A percentile compares a stretch with the other conserved stretches of the same genome.
phyloP scores from a whole-genome alignment of 2,888 invertebrate genomes.

The Rhabditoides inermis region DNA sequence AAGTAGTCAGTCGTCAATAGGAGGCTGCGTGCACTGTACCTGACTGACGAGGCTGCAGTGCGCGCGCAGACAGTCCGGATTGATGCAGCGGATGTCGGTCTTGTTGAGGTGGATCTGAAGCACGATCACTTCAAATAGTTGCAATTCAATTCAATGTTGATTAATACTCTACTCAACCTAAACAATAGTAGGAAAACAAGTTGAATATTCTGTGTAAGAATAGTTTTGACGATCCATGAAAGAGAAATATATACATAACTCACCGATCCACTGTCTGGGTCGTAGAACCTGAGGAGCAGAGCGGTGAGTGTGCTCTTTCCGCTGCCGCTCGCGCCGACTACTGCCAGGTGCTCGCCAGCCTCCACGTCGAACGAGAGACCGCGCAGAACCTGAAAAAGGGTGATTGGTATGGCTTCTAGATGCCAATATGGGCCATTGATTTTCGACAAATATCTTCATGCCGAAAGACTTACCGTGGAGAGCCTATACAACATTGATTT shows the following conservation, averaged over 20 bases:
- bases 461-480: too few species aligned
- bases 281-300: slow-evolving; percentile 45
- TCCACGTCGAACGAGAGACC: slow-evolving; percentile 34
- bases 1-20: too few species aligned
- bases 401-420: neutral
- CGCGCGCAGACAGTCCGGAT: slow-evolving; percentile 51
- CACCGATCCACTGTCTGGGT: slow-evolving; percentile 38
- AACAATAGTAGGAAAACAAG: neutral
- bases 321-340: slow-evolving; percentile 48
- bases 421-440: too few species aligned
- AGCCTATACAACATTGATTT: neutral
- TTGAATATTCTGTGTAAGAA: neutral
- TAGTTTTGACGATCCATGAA: neutral
- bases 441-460: too few species aligned
- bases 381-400: slow-evolving; percentile 26
- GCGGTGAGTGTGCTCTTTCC: slow-evolving; percentile 49
- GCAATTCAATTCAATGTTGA: neutral
- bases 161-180: neutral
- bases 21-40: too few species aligned
- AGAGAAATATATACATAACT: neutral
- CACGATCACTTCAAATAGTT: neutral
- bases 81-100: slow-evolving; percentile 47
- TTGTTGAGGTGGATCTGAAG: slow-evolving; percentile 51
- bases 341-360: slow-evolving; percentile 47
- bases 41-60: slow-evolving; percentile 55